Conservation (phyloP, 2,113 vertebrate genomes). For the Apteryx owenii region DNA sequence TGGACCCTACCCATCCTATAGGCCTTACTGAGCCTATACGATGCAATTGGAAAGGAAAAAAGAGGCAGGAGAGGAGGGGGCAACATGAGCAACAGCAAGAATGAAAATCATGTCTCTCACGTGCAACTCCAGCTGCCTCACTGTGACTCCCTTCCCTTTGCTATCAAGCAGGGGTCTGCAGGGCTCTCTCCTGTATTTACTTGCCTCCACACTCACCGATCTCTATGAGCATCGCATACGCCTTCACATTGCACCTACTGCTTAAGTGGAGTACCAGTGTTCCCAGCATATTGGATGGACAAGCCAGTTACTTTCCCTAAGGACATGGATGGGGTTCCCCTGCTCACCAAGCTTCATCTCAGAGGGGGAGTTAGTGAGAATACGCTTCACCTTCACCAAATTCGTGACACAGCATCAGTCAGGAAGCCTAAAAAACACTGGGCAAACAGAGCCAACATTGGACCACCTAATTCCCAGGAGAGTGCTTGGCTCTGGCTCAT, state of each 20-base stretch:
- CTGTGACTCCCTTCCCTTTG: background rate
- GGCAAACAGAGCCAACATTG: fast-evolving
- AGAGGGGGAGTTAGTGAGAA: background rate
- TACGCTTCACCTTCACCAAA: background rate
- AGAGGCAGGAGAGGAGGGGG: background rate
- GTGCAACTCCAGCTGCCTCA: fast-evolving
- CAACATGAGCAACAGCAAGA: background rate
- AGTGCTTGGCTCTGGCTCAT: background rate
- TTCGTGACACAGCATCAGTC: background rate
- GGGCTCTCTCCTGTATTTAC: background rate
- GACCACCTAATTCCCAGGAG: background rate
- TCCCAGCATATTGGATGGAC: fast-evolving
- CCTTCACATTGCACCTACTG: too few species aligned
- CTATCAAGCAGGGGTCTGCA: background rate
- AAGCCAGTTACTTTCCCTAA: background rate
- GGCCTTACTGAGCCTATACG: background rate
- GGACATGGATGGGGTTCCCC: background rate
- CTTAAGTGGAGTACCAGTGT: background rate
- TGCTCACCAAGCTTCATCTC: background rate
- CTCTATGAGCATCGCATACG: fast-evolving
- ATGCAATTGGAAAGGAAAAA: background rate
- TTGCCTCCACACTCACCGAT: fast-evolving
- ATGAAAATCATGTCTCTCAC: background rate
- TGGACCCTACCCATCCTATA: background rate
- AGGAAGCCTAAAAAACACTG: background rate